phyloP scores from a whole-genome alignment of 2,888 invertebrate species.

The Leucophenga maculata region DNA sequence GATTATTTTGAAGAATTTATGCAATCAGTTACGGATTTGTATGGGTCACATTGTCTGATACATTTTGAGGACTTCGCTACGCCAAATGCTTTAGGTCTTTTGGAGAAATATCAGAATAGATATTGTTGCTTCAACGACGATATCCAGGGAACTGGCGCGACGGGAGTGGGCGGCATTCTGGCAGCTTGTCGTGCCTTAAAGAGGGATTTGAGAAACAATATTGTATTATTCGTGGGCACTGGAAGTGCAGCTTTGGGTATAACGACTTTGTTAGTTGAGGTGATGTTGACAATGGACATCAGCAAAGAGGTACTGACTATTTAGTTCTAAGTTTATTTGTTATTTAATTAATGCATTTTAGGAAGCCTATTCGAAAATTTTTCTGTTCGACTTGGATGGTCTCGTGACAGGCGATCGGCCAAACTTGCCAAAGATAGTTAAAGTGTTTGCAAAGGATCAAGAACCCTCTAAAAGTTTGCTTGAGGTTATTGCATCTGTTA shows the following conservation, averaged over 20 bases:
- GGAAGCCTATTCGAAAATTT: conserved; percentile 40
- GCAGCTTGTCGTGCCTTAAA: conserved; percentile 42
- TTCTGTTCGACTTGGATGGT: conserved; percentile 41
- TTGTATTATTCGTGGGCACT: conserved; percentile 46
- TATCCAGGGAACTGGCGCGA: conserved; percentile 52
- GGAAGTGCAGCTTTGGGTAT: conserved; percentile 53
- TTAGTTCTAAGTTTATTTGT: neutral
- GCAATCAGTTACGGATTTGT: conserved; percentile 31
- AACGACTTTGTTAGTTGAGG: conserved; percentile 29
- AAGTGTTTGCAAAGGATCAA: conserved; percentile 41
- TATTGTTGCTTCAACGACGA: conserved; percentile 54
- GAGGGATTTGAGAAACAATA: conserved; percentile 42
- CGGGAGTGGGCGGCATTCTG: conserved; percentile 48
- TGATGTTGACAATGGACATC: neutral
- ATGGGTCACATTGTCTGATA: conserved; percentile 43
- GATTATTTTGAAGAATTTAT: conserved; percentile 49
- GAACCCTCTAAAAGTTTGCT: conserved; percentile 4
- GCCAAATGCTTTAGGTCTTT: conserved; percentile 47
- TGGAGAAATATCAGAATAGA: conserved; percentile 43
- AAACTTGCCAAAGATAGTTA: neutral
- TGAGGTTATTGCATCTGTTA: conserved; percentile 37
- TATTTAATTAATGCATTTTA: neutral
- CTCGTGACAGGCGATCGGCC: conserved; percentile 30
- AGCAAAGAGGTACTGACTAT: neutral
- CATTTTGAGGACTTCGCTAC: conserved; percentile 60